Base-by-base conservation (phyloP, 2,113 vertebrate species). In the Pluvianellus socialis region DNA sequence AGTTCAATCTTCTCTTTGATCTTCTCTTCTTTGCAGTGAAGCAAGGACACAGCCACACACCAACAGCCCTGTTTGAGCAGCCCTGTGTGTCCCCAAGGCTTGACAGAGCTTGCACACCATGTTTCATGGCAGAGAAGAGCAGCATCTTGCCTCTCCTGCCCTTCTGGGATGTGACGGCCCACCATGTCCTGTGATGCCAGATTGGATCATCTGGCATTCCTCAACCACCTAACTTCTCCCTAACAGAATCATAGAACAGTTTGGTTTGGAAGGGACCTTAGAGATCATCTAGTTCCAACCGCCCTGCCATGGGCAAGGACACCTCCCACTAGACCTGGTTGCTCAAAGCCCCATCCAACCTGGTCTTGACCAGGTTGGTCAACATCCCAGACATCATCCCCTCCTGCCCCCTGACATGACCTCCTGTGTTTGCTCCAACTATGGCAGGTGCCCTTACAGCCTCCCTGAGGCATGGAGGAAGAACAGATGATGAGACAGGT, bases 1-100 rank as follows among this genome's bases (percentile, higher is more conserved):
- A 82, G n/a, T 38, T 55, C 0, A 0, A 17, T 68, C 35, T 50
- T 52, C 61, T 44, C 23, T 61, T 72, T 0, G 1, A 50, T 45
- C 61, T 71, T 28, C 44, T 61, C n/a, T 75, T 63, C 52, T 49
- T 52, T 61, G 77, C 72, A 87, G 66, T 23, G 90, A 83, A 70
- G 72, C 33, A 70, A 50, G 62, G 52, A 79, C 0, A 8, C 15
- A 49, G 56, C 42, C 32, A 16, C 70, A 62, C 35, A 22, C 3
- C 52, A 63, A 1, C 10, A 42, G n/a, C 38, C 27, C n/a, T 20
- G 72, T 38, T 16, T 9, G 62, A 93, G 76, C 67, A 91, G 24
- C n/a, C 32, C 19, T 7, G 2, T 5, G 52, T 33, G 14, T 28
- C 47, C 72, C 59, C 0, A 1, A 55, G 53, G 66, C 38, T 53